Base-by-base conservation (phyloP, 35 echinoderm and acorn worm species). In the Acanthaster planci region DNA sequence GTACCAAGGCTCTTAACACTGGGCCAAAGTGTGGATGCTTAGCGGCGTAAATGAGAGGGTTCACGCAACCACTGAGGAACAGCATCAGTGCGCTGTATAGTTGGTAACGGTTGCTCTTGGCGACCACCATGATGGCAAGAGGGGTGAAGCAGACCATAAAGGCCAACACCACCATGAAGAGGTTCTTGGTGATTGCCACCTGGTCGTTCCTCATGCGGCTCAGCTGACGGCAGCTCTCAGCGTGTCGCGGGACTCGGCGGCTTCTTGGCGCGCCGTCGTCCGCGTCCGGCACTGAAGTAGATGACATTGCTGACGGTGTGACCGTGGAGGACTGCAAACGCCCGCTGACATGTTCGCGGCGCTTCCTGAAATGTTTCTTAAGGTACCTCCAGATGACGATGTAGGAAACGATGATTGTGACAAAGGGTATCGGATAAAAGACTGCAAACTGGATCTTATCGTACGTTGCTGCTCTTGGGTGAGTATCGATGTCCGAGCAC, bases 391-490 rank as follows among this genome's bases (percentile, higher is more conserved):
- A 94, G 38, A 94, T 84, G 4, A 87, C 52, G 8, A 94, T 35
- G 67, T 91, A 94, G 18, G 81, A 86, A 32, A 84, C 55, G 3
- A 91, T 50, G 84, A 94, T 91, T 8, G 78, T 83, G 0, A 94
- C 51, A 40, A 94, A 79, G 14, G 92, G 88, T 21, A 94, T 54
- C 2, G 92, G 92, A 52, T 94, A 94, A 14, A 94, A 37, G 1
- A 87, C 53, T 14, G 75, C 78, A 0, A 84, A 59, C 38, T 91
- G 88, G 22, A 94, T 50, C 60, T 90, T 80, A 47, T 84, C 90
- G 80, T 94, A 94, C 38, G 72, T 79, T 38, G 82, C 84, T 0
- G 92, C 90, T 8, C 83, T 50, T 38, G 84, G 78, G 42, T 94
- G 88, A 14, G 40, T 51, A 5, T 88, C 84, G 55, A 90, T 91